Percentiles rank a stretch among this genome's conserved stretches.
Conservation (phyloP, 2,113 vertebrate species). For the Dasyprocta punctata region DNA sequence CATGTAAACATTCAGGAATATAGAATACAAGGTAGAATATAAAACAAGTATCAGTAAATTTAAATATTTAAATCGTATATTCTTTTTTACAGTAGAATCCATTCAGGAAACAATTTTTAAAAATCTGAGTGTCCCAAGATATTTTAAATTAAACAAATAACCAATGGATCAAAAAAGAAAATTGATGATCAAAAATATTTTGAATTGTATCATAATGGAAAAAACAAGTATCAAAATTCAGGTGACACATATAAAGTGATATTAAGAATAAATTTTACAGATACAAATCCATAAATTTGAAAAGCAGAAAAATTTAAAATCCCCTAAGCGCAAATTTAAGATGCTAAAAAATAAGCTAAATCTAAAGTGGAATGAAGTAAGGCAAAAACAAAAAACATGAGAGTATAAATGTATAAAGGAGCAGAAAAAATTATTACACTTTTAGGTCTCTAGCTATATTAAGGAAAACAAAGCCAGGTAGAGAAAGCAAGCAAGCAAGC, state of each 20-base stretch:
- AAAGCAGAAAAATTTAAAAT: not conserved
- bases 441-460: not conserved
- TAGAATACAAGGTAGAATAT: not conserved
- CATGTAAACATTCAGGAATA: not conserved
- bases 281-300: not conserved
- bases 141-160: constrained; percentile 33
- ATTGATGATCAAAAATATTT: not conserved
- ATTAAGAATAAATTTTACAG: not conserved
- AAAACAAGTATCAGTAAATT: not conserved
- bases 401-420: not conserved
- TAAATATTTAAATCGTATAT: not conserved
- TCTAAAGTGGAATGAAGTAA: not conserved
- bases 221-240: not conserved
- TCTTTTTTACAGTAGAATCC: not conserved
- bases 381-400: not conserved
- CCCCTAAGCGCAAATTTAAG: not conserved
- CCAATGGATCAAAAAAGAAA: not conserved
- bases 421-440: not conserved
- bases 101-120: constrained; percentile 1
- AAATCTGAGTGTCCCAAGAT: not conserved
- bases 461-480: not conserved
- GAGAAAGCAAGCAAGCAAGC: not conserved
- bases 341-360: not conserved
- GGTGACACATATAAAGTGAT: not conserved
- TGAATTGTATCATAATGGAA: not conserved